Conservation (phyloP, 30 jellyfish, hydroid and myxozoan species). For the Aurelia sp. region DNA sequence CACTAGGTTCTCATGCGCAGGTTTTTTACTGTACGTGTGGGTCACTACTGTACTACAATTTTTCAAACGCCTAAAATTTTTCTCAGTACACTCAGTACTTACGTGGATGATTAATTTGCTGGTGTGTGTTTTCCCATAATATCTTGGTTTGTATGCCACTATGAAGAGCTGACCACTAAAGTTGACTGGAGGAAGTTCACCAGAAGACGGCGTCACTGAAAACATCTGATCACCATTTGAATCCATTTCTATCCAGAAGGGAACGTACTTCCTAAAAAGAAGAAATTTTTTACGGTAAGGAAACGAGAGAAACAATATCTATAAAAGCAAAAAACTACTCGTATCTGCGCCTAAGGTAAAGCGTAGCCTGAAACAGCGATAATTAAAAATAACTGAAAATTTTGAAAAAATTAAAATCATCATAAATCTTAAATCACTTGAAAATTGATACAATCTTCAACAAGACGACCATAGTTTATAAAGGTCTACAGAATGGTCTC, state of each 20-base stretch:
- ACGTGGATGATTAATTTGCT: constrained; percentile 86
- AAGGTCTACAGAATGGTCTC: too few species aligned
- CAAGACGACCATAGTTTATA: too few species aligned
- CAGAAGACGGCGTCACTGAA: constrained; percentile 79
- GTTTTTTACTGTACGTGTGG: too few species aligned
- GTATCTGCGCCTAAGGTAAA: neutral
- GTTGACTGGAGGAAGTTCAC: constrained; percentile 75
- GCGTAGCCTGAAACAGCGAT: too few species aligned
- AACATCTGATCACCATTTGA: constrained; percentile 78
- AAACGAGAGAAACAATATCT: neutral
- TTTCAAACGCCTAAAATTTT: too few species aligned
- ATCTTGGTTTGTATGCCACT: constrained; percentile 78
- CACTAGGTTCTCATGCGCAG: too few species aligned
- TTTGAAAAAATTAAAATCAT: too few species aligned
- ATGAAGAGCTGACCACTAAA: constrained; percentile 66
- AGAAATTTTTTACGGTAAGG: neutral
- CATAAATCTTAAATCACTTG: too few species aligned
- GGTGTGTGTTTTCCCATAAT: constrained; percentile 82
- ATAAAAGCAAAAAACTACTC: neutral
- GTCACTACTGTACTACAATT: too few species aligned
- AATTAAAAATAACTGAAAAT: too few species aligned
- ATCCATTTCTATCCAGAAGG: constrained; percentile 56
- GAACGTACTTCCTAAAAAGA: constrained; percentile 12
- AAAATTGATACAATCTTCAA: too few species aligned
- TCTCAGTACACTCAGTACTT: neutral